A percentile compares a stretch with the other conserved stretches of the same genome.
phyloP scores from a whole-genome alignment of 2,113 vertebrate species.

The Rhodinocichla rosea region DNA sequence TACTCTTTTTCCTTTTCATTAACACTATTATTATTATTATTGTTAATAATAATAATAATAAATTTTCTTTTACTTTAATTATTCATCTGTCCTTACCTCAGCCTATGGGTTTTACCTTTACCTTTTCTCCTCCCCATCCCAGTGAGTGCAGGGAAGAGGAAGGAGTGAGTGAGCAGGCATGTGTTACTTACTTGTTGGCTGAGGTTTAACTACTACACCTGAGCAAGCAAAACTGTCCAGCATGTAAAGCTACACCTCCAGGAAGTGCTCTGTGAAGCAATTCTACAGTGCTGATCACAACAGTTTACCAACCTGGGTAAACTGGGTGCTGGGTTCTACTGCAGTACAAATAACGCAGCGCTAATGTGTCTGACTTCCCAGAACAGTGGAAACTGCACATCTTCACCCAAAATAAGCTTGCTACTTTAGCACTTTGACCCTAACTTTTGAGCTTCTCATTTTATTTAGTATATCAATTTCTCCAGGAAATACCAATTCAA shows the following conservation, averaged over 20 bases:
- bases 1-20: not conserved
- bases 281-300: not conserved
- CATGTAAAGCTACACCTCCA: not conserved
- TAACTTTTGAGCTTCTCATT: not conserved
- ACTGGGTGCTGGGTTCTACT: not conserved
- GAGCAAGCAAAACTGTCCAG: not conserved
- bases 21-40: not conserved
- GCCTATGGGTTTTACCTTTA: not conserved
- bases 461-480: not conserved
- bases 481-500: not conserved
- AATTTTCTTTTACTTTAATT: not conserved
- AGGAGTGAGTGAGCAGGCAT: not conserved
- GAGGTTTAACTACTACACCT: not conserved
- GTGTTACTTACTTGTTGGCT: not conserved
- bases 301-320: fast-evolving
- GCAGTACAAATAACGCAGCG: not conserved
- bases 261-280: not conserved
- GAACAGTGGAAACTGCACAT: not conserved
- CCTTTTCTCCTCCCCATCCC: not conserved
- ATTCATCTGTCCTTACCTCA: not conserved
- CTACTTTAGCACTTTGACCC: not conserved
- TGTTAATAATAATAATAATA: too few species aligned
- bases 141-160: not conserved
- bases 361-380: not conserved
- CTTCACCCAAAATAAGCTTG: not conserved